These are phyloP conservation scores for Actenoides hombroni DNA, from an alignment of 2,113 vertebrate genomes.

Conservation along the genomic window DNA sequence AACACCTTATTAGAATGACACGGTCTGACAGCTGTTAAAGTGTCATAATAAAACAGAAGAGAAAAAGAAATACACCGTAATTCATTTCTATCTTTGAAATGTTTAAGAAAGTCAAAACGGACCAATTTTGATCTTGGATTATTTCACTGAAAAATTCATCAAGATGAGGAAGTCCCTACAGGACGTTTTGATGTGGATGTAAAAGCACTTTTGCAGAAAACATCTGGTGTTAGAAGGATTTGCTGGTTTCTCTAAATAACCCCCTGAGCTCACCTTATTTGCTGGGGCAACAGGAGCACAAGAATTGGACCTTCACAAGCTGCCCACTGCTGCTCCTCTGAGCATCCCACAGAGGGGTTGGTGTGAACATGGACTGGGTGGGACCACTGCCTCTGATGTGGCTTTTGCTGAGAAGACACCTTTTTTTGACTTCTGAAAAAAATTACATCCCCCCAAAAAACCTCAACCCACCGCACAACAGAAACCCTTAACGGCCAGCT, in stretches of 20 bases:
- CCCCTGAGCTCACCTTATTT: background rate
- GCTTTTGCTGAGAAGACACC: background rate
- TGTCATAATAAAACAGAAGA: background rate
- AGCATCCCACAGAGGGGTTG: background rate
- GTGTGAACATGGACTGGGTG: accelerated
- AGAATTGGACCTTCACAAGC: background rate
- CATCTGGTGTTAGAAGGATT: background rate
- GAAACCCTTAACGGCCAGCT: background rate
- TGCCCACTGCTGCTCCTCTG: background rate
- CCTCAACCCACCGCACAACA: too few species aligned
- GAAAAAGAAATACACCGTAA: background rate
- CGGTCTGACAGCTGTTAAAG: slow-evolving; percentile 16
- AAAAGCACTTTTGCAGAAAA: background rate
- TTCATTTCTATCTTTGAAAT: slow-evolving; percentile 5
- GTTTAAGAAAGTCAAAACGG: background rate
- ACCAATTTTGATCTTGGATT: slow-evolving; percentile 10
- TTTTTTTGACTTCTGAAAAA: background rate
- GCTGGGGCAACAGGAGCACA: accelerated
- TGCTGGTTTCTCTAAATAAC: background rate
- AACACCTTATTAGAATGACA: slow-evolving; percentile 1
- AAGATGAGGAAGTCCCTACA: background rate
- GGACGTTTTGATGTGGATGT: background rate
- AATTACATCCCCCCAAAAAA: background rate
- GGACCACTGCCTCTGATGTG: background rate
- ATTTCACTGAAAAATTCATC: background rate